Percentiles rank a stretch among this genome's conserved stretches.
These are phyloP conservation scores for Brienomyrus brachyistius DNA, from an alignment of 2,113 vertebrate genomes.

Conservation along the genomic window DNA sequence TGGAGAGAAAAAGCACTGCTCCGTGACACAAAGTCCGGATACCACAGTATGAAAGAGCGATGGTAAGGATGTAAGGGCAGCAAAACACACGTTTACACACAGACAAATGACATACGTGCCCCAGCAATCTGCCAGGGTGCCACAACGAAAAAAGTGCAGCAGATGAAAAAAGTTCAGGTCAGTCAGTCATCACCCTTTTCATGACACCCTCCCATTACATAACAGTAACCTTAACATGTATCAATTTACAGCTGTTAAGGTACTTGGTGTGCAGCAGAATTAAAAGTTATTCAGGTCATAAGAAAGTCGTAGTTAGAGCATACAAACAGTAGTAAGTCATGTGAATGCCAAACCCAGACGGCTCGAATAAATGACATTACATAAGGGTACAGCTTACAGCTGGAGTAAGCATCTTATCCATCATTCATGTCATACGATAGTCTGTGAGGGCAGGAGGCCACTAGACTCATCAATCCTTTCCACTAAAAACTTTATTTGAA, in stretches of 20 bases:
- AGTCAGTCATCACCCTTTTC: not conserved
- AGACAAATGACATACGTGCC: not conserved
- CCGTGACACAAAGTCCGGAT: not conserved
- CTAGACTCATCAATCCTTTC: not conserved
- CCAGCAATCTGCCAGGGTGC: not conserved
- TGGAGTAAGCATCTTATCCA: not conserved
- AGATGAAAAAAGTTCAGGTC: not conserved
- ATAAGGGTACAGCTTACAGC: not conserved
- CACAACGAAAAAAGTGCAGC: not conserved
- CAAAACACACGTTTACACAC: not conserved
- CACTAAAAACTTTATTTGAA: not conserved
- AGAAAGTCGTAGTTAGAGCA: not conserved
- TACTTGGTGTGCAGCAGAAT: not conserved
- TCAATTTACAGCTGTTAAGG: not conserved
- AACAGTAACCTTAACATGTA: not conserved
- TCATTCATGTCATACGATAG: not conserved
- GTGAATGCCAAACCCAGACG: not conserved
- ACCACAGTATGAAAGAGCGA: too few relatives aligned
- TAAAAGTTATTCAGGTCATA: not conserved
- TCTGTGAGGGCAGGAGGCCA: not conserved
- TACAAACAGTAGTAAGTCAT: not conserved
- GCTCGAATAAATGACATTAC: not conserved
- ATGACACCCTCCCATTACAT: not conserved
- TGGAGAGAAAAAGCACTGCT: conserved; percentile 27
- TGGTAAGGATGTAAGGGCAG: not conserved